Evolutionary conservation across 2,797 vertebrate species (phyloP).

Genomic region (Buphagus erythrorhynchus): DNA sequence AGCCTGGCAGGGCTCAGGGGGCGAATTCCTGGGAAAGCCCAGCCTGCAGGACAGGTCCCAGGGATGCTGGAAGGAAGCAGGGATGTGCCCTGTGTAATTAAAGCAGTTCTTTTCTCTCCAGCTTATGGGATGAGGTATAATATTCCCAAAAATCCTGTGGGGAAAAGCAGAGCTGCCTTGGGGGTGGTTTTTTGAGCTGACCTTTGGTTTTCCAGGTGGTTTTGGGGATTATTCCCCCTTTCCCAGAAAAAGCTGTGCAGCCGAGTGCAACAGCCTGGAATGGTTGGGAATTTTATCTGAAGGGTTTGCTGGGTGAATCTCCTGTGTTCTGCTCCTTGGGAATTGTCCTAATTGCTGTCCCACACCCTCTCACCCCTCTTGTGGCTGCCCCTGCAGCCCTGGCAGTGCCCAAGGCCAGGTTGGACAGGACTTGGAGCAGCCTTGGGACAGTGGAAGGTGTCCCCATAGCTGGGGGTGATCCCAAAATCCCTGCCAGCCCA

Average conservation of each 20-base stretch:
- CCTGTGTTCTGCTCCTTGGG: background rate
- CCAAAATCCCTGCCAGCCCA: background rate
- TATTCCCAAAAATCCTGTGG: background rate
- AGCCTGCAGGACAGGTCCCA: background rate
- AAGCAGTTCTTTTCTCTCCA: too few relatives aligned
- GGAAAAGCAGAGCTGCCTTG: background rate
- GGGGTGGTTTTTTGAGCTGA: background rate
- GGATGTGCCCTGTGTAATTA: background rate
- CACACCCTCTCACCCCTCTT: background rate
- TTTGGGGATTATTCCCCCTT: background rate
- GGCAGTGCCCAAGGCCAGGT: background rate
- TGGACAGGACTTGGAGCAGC: background rate
- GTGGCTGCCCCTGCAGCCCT: background rate
- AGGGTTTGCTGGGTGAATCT: background rate
- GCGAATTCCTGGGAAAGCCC: background rate
- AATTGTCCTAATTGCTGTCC: background rate
- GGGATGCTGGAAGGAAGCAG: background rate
- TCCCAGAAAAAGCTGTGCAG: background rate
- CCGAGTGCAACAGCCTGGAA: background rate
- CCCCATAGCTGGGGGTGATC: background rate
- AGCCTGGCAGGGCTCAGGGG: fast-evolving
- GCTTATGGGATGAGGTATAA: background rate
- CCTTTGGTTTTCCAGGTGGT: background rate
- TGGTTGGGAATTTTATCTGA: background rate
- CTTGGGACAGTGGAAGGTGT: background rate